Evolutionary conservation across 2,113 vertebrate species (phyloP).

Genomic region (Vulpes lagopus): DNA sequence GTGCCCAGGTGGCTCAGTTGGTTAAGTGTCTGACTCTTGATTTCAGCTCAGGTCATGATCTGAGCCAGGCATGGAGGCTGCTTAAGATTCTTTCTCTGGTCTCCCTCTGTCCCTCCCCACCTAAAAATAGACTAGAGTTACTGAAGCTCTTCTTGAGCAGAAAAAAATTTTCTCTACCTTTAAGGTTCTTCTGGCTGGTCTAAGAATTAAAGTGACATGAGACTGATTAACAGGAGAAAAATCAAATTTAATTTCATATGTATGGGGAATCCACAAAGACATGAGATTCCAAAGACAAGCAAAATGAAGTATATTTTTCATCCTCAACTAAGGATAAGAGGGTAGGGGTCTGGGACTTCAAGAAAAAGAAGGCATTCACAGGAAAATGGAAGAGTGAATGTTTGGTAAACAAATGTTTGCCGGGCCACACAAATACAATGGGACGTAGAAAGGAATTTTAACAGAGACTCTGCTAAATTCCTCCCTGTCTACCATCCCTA

Average conservation of each 20-base stretch:
- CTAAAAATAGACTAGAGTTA: background rate
- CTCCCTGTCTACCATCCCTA: background rate
- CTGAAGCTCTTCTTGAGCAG: background rate
- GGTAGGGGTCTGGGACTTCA: background rate
- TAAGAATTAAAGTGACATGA: background rate
- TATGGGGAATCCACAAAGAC: background rate
- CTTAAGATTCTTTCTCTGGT: background rate
- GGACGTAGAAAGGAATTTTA: background rate
- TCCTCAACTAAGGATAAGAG: background rate
- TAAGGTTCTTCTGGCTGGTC: background rate
- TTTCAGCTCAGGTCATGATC: background rate
- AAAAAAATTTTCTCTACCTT: background rate
- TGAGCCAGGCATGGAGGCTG: background rate
- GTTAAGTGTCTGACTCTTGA: background rate
- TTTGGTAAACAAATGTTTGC: background rate
- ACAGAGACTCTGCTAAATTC: background rate
- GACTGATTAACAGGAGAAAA: background rate
- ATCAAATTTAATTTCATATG: background rate
- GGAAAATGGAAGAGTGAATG: background rate
- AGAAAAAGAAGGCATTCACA: background rate
- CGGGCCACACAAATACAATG: background rate
- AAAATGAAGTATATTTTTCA: background rate
- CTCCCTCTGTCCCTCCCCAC: background rate
- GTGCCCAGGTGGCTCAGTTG: background rate
- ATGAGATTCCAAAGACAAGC: background rate